phyloP scores from a whole-genome alignment of 2,797 vertebrate genomes.

The Rhincodon typus region DNA sequence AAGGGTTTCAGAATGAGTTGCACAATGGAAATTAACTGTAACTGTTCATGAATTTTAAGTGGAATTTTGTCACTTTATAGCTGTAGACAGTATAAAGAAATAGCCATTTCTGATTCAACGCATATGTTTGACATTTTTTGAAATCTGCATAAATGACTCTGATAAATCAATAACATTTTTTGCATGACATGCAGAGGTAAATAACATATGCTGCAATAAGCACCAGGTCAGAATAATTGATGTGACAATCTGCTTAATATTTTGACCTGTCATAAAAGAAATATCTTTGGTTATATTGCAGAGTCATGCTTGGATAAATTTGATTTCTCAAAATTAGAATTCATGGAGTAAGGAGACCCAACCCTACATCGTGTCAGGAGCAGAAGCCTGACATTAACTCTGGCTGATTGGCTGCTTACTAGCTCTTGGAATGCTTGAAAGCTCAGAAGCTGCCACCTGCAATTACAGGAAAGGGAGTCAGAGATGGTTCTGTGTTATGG shows the following conservation, averaged over 20 bases:
- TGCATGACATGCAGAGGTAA: neutral
- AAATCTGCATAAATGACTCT: neutral
- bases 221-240: neutral
- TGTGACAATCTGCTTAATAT: neutral
- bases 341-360: neutral
- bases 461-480: too few relatives aligned
- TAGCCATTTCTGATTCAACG: too few relatives aligned
- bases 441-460: too few relatives aligned
- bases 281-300: neutral
- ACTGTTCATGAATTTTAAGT: neutral
- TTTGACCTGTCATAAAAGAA: neutral
- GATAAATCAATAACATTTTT: neutral
- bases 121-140: neutral
- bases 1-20: neutral
- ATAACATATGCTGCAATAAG: neutral
- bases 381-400: too few relatives aligned
- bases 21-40: neutral
- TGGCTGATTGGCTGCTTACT: too few relatives aligned
- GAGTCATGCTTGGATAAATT: neutral
- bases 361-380: neutral
- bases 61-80: neutral
- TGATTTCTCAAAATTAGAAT: neutral
- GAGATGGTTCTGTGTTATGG: neutral
- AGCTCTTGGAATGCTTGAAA: too few relatives aligned
- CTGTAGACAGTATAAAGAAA: neutral